phyloP scores from a whole-genome alignment of 2,797 vertebrate species.

The Microhierax caerulescens region DNA sequence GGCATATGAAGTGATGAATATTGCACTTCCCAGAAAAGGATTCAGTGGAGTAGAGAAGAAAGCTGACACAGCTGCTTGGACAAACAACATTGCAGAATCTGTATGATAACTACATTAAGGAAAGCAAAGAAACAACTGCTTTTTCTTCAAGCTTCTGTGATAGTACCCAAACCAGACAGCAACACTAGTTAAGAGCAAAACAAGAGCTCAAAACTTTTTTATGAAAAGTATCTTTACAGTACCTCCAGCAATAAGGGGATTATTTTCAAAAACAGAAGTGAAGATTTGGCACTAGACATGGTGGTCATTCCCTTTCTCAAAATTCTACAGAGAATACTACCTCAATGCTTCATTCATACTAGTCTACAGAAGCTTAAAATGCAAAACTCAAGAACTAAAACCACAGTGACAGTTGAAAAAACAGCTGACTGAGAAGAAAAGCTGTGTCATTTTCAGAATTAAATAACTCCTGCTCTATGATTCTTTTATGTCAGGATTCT shows the following conservation, averaged over 20 bases:
- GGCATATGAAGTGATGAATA: slow-evolving; percentile 97
- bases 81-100: slow-evolving; percentile 98
- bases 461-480: neutral
- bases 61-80: slow-evolving; percentile 91
- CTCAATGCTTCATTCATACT: neutral
- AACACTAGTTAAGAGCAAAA: neutral
- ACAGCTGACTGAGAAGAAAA: neutral
- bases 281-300: neutral
- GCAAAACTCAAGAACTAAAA: neutral
- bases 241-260: neutral
- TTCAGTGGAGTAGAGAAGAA: slow-evolving; percentile 95
- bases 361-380: neutral
- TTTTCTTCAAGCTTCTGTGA: neutral
- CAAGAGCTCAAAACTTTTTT: neutral
- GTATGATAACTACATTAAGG: slow-evolving; percentile 78
- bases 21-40: slow-evolving; percentile 96
- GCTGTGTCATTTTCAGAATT: neutral
- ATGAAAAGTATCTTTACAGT: neutral
- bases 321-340: neutral
- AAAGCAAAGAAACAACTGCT: neutral
- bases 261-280: neutral
- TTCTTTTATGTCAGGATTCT: neutral
- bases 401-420: neutral
- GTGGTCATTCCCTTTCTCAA: neutral
- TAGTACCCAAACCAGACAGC: neutral